These are phyloP conservation scores for Oryzias dopingdopingensis DNA, from an alignment of 2,797 vertebrate species.

Conservation along the genomic window DNA sequence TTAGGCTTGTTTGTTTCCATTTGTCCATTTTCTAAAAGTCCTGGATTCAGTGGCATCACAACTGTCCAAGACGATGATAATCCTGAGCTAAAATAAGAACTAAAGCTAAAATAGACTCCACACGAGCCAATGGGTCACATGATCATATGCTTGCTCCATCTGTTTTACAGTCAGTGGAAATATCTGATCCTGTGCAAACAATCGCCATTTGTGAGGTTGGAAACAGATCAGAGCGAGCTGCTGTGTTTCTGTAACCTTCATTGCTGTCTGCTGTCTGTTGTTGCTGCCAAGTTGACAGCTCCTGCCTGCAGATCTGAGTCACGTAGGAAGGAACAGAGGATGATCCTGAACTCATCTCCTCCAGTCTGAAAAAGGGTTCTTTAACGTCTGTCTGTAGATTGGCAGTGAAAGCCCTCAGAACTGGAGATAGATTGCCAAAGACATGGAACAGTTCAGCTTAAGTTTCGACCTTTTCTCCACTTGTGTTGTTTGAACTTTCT, in stretches of 20 bases:
- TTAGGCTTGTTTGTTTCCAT: too few relatives aligned
- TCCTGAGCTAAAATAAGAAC: too few relatives aligned
- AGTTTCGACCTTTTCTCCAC: neutral
- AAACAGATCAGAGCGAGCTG: constrained; percentile 35
- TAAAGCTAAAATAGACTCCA: too few relatives aligned
- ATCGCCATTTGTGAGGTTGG: constrained; percentile 21
- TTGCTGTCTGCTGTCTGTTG: constrained; percentile 25
- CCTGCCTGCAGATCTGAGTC: constrained; percentile 14
- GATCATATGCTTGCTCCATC: too few relatives aligned
- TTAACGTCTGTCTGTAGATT: constrained; percentile 2
- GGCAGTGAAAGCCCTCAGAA: constrained; percentile 1
- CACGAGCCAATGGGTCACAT: too few relatives aligned
- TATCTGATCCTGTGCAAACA: constrained; percentile 45
- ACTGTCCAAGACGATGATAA: too few relatives aligned
- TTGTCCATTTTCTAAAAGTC: too few relatives aligned
- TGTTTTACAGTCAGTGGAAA: neutral
- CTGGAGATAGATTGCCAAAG: neutral
- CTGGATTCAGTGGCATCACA: too few relatives aligned
- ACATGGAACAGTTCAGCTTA: constrained; percentile 1
- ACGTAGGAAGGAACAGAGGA: constrained; percentile 16
- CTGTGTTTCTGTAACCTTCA: constrained; percentile 29
- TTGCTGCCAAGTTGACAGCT: constrained; percentile 32
- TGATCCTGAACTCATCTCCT: neutral
- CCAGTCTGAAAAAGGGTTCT: neutral
- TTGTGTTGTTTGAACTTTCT: neutral